Conservation (phyloP, 2,797 vertebrate genomes). For the Melanotaenia maccullochi region DNA sequence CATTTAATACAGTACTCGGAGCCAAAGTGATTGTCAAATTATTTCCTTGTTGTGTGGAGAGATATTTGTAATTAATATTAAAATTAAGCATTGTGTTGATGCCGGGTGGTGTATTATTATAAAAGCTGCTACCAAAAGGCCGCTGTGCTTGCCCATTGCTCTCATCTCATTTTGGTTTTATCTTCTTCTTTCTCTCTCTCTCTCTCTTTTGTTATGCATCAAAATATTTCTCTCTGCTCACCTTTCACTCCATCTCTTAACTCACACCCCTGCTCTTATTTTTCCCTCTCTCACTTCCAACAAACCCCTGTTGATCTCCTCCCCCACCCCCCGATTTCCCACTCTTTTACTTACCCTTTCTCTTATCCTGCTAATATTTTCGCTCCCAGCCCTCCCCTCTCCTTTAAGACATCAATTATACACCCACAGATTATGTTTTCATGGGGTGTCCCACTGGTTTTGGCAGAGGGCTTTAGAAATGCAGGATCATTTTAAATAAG, state of each 20-base stretch:
- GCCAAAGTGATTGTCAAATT: slow-evolving; percentile 86
- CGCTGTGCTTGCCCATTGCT: slow-evolving; percentile 45
- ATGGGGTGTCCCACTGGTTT: slow-evolving; percentile 76
- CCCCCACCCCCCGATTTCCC: slow-evolving; percentile 7
- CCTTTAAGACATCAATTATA: slow-evolving; percentile 78
- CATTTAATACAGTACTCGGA: slow-evolving; percentile 88
- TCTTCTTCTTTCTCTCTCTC: slow-evolving; percentile 35
- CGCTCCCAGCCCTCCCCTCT: slow-evolving; percentile 51
- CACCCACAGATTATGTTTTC: slow-evolving; percentile 74
- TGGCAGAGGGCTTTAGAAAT: slow-evolving; percentile 74
- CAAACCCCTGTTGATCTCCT: slow-evolving; percentile 24
- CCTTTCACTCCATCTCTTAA: slow-evolving; percentile 45
- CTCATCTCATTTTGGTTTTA: slow-evolving; percentile 53
- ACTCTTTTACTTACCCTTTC: slow-evolving; percentile 36
- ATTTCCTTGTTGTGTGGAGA: slow-evolving; percentile 85
- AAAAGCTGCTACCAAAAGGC: slow-evolving; percentile 76
- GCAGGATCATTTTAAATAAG: slow-evolving; percentile 78
- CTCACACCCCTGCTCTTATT: slow-evolving; percentile 17
- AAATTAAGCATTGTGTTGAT: slow-evolving; percentile 84
- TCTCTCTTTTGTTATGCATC: slow-evolving; percentile 21
- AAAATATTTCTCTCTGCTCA: slow-evolving; percentile 50
- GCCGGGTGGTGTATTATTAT: slow-evolving; percentile 80
- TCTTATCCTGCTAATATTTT: slow-evolving; percentile 51
- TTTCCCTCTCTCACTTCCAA: slow-evolving; percentile 43
- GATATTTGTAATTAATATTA: slow-evolving; percentile 88